Evolutionary conservation across 2,888 invertebrate genomes (phyloP), one percentile per base, ranked within the genome.

Genomic region (Yponomeuta plumbellus): DNA sequence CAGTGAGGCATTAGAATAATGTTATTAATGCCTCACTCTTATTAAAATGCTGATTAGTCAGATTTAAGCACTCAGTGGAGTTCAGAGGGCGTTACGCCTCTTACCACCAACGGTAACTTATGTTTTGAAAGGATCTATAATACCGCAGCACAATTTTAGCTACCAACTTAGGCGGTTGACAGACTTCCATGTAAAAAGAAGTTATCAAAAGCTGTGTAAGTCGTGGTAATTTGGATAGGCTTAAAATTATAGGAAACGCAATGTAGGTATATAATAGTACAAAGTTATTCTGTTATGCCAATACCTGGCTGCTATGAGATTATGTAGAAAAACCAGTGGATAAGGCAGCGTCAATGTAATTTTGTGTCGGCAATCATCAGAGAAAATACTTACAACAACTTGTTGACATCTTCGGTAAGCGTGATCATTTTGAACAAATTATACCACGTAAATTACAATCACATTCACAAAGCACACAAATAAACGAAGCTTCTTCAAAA

Each of bases 301-400:
- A 10, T 8, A 6, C 8, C 17, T 52, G 44, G 17, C 17, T 17
- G 17, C 44, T 44, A 13, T 13, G 17, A 20, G 22, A 22, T 21
- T n/a, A 10, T 58, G 3, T 20, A 20, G 22, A 58, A 58, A 20
- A 58, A 56, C 39, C 20, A 62, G 11, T 26, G 34, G 20, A 61
- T n/a, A 20, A 21, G 8, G n/a, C 5, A 17, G 17, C 44, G 17
- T 17, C 44, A 52, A 17, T 52, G 17, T 34, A 10, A 52, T 17
- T 52, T 17, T 17, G 26, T 26, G 26, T 11, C 44, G 44, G 4
- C 44, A 44, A 44, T 13, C 13, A 52, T 52, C 17, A 4, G 44
- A 52, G 17, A 5, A 17, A 52, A 64, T 68, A 88, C 88, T 88
- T 80, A 88, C 88, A 88, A 88, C 67, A 86, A 77, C 73, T 78